Conservation (phyloP, 2,888 invertebrate species). For the Epiblema foenella region DNA sequence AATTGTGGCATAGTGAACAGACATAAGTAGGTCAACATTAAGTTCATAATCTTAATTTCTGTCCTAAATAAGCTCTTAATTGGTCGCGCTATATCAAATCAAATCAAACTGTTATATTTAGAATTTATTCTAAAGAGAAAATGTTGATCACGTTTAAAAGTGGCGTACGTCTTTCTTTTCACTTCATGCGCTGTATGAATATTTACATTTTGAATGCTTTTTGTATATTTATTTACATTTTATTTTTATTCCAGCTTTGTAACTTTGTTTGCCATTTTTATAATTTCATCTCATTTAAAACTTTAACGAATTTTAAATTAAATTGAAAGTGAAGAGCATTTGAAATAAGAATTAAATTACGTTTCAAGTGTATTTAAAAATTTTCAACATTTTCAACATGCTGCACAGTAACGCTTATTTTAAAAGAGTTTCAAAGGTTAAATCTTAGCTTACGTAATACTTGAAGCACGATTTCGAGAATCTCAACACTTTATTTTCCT, state of each 20-base stretch:
- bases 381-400: not conserved
- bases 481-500: constrained; percentile 5
- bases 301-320: not conserved
- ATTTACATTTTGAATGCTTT: not conserved
- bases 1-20: not conserved
- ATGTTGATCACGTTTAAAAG: not conserved
- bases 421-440: not conserved
- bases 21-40: not conserved
- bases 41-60: not conserved
- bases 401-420: not conserved
- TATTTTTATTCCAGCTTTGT: constrained; percentile 13
- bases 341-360: not conserved
- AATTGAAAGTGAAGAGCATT: not conserved
- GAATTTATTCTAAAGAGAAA: not conserved
- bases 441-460: not conserved
- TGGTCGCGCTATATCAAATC: not conserved
- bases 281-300: not conserved
- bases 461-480: not conserved
- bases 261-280: not conserved
- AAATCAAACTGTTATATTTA: not conserved
- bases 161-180: not conserved
- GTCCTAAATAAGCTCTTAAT: not conserved
- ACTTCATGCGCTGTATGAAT: not conserved
- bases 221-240: not conserved
- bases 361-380: not conserved